Evolutionary conservation across 2,113 vertebrate species (phyloP).

Genomic region (Euleptes europaea): DNA sequence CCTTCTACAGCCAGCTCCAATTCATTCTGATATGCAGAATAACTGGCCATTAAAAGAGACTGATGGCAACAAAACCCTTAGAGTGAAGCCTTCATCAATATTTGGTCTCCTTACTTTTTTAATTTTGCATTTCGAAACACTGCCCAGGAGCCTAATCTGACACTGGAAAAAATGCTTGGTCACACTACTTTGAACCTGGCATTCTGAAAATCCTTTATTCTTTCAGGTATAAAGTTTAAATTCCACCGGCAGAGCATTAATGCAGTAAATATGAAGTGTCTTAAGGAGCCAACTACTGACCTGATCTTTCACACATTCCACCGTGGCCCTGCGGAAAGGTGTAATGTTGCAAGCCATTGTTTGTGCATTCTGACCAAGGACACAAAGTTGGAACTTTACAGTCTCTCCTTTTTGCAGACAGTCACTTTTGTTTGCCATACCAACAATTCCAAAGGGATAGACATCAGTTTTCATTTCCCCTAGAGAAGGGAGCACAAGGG

Average conservation of each 20-base stretch:
- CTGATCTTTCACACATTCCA: conserved; percentile 99
- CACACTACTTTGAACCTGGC: background rate
- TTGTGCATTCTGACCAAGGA: conserved; percentile 89
- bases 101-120: background rate
- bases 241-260: background rate
- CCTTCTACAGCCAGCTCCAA: too few species aligned
- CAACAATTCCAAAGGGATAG: conserved; percentile 95
- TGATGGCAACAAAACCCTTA: background rate
- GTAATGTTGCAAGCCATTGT: conserved; percentile 95
- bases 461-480: conserved; percentile 86
- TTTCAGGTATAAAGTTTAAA: background rate
- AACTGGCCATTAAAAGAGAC: background rate
- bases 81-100: too few species aligned
- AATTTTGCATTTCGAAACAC: background rate
- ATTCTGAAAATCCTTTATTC: background rate
- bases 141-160: background rate
- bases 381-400: conserved; percentile 95
- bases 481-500: conserved; percentile 42
- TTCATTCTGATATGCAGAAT: too few species aligned
- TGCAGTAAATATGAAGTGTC: conserved; percentile 13
- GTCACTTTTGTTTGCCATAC: conserved; percentile 92
- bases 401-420: conserved; percentile 96
- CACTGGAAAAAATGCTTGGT: background rate
- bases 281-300: conserved; percentile 68
- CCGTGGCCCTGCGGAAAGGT: conserved; percentile 89